Percentiles rank a stretch among this genome's conserved stretches.
phyloP scores from a whole-genome alignment of 1,140 invertebrate species.

The Bombus polaris region DNA sequence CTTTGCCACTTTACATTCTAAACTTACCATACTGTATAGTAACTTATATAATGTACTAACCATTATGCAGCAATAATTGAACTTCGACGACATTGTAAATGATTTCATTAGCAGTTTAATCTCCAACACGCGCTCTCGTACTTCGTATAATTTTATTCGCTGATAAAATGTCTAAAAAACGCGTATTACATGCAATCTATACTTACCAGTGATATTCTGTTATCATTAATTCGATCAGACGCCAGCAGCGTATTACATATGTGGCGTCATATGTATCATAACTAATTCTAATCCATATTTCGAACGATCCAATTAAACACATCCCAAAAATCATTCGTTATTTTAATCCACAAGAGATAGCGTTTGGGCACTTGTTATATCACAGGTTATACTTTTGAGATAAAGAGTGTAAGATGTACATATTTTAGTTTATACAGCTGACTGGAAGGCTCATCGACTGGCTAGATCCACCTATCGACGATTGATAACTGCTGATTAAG shows the following conservation, averaged over 20 bases:
- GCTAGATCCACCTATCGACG: conserved; percentile 6
- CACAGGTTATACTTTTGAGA: not conserved
- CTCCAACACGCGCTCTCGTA: not conserved
- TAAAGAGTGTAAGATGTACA: not conserved
- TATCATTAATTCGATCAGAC: not conserved
- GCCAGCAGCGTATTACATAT: too few species aligned
- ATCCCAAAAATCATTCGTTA: not conserved
- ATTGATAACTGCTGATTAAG: not conserved
- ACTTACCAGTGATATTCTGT: not conserved
- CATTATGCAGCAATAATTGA: not conserved
- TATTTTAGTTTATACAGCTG: conserved; percentile 33
- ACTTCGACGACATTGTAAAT: not conserved
- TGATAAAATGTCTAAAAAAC: not conserved
- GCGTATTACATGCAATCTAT: not conserved
- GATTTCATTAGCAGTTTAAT: not conserved
- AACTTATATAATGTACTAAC: too few species aligned
- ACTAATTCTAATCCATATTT: not conserved
- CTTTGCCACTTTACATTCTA: not conserved
- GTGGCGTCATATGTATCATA: not conserved
- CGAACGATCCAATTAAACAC: conserved; percentile 16
- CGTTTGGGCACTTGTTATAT: not conserved
- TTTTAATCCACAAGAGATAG: not conserved
- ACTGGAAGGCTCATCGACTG: not conserved
- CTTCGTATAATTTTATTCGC: not conserved
- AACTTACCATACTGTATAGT: too few species aligned